Base-by-base conservation (phyloP, 2,888 invertebrate genomes). In the Pogonocherus hispidulus region DNA sequence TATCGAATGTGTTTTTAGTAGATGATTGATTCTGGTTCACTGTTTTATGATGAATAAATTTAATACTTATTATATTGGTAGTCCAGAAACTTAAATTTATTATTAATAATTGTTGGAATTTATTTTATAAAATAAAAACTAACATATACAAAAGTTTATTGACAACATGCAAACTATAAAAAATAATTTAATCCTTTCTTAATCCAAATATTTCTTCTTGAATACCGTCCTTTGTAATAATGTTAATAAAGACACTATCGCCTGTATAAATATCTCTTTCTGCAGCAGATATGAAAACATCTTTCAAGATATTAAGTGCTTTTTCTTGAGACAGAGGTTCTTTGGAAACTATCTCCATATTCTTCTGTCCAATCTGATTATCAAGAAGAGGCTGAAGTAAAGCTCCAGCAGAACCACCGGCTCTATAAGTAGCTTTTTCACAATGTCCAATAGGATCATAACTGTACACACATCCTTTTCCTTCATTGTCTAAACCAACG, bases 241-340 rank as follows among this genome's bases (percentile, higher is more conserved):
- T 89, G 78, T 94, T 91, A 75, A 99, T 93, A 69, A 89, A 87
- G 76, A 98, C 92, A 67, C 91, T 91, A 87, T 99, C 99, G 55
- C 99, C 99, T 66, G 98, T 98, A 81, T 97, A 94, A 80, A 98
- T 99, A 84, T 99, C 99, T 82, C 99, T 91, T 84, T 99, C 99
- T 1, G 98, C 96, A 2, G 99, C 99, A 63, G 98, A 96, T 78
- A 97, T 96, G 84, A 99, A 99, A 0, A 96, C 95, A 87, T 99
- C 99, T 81, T 96, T 97, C 46, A 98, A 88, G 32, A 99, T 88
- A 3, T 91, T 89, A 9, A 96, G 84, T 0, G 98, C 98, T 79
- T 92, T 92, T 63, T 97, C 97, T 79, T 91, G 86, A 0, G 93
- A 88, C 11, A 98, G 83, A 0, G 92, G 89, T 1, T 87, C 88